Evolutionary conservation across 2,113 vertebrate genomes (phyloP).

Genomic region (Donacobius atricapilla): DNA sequence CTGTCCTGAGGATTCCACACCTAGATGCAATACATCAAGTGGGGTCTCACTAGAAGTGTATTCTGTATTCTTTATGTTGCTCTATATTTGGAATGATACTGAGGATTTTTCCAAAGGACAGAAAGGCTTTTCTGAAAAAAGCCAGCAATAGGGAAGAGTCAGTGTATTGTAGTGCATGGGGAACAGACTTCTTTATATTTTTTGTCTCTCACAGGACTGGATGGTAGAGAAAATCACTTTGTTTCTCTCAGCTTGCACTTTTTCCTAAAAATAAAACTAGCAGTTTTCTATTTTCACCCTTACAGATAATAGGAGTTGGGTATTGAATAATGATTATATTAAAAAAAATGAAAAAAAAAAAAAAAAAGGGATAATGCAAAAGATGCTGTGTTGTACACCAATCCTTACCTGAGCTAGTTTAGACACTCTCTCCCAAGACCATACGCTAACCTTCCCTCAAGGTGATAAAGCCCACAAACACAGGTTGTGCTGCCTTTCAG

Average conservation of each 20-base stretch:
- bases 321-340: background rate
- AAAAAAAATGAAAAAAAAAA: fast-evolving
- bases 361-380: background rate
- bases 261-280: background rate
- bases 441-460: background rate
- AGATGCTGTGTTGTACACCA: background rate
- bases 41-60: background rate
- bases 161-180: background rate
- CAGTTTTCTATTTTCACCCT: background rate
- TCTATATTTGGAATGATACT: background rate
- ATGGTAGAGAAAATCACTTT: background rate
- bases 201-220: background rate
- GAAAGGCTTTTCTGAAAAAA: background rate
- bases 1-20: background rate
- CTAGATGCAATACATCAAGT: background rate
- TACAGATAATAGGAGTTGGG: background rate
- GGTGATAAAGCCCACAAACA: background rate
- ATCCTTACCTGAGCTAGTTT: background rate
- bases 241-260: background rate
- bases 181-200: background rate
- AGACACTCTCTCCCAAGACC: background rate
- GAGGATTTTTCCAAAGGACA: background rate
- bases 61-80: background rate
- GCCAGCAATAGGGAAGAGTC: background rate
- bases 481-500: background rate